These are phyloP conservation scores for Ischnura elegans DNA, from an alignment of 2,888 invertebrate species.

Conservation along the genomic window DNA sequence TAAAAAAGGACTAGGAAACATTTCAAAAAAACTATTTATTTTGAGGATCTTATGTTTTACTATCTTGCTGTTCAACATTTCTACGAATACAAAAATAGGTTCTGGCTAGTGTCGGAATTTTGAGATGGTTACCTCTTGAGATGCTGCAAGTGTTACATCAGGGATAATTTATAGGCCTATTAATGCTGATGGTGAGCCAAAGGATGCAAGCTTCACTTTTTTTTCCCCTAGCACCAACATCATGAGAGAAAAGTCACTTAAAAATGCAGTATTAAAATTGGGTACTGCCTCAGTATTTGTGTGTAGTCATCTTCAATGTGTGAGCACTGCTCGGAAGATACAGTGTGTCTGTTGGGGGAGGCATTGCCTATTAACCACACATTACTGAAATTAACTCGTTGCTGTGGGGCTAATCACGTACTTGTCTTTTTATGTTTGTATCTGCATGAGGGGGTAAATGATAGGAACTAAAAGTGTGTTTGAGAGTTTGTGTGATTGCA, in stretches of 20 bases:
- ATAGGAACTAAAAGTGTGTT: conserved; percentile 54
- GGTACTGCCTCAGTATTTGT: conserved; percentile 44
- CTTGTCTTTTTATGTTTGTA: conserved; percentile 61
- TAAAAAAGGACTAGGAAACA: conserved; percentile 13
- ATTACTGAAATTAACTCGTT: conserved; percentile 58
- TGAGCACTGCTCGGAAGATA: conserved; percentile 22
- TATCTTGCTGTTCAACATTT: conserved; percentile 27
- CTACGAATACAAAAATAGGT: background rate
- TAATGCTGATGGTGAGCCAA: conserved; percentile 36
- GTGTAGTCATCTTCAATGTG: conserved; percentile 36
- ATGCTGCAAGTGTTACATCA: conserved; percentile 47
- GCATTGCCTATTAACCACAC: conserved; percentile 26
- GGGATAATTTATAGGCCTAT: conserved; percentile 52
- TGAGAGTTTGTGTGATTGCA: conserved; percentile 42
- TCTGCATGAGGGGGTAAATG: conserved; percentile 60
- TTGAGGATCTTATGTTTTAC: conserved; percentile 47
- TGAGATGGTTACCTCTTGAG: conserved; percentile 28
- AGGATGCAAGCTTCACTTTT: conserved; percentile 28
- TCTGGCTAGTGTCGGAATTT: conserved; percentile 25
- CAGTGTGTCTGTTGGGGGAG: conserved; percentile 22
- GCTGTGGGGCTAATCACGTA: conserved; percentile 61
- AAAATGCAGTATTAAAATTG: conserved; percentile 52
- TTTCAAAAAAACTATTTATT: conserved; percentile 40
- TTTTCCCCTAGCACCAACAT: background rate
- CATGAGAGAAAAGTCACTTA: background rate